Conservation (phyloP, 2,113 vertebrate genomes). For the Phoenicopterus ruber region DNA sequence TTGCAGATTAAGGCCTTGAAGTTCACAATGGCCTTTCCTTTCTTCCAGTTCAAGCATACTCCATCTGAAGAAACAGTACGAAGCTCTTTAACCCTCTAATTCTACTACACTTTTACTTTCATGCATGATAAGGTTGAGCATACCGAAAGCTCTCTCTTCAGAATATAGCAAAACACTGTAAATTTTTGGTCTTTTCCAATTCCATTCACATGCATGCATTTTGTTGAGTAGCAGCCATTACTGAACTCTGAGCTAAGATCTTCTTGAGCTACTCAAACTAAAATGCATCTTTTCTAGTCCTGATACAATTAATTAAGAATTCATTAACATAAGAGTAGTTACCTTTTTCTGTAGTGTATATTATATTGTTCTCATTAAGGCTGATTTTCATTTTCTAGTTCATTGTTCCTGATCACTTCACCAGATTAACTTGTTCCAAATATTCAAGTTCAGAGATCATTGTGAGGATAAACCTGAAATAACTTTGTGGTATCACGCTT, state of each 20-base stretch:
- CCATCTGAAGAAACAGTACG: not conserved
- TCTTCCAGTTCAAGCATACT: not conserved
- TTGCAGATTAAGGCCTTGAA: not conserved
- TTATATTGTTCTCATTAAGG: not conserved
- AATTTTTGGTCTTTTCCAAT: not conserved
- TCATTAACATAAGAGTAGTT: not conserved
- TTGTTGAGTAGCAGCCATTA: not conserved
- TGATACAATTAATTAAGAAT: not conserved
- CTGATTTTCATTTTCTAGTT: conserved; percentile 22
- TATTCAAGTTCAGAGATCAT: conserved; percentile 1
- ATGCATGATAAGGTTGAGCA: not conserved
- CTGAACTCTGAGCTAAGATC: not conserved
- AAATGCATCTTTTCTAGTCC: not conserved
- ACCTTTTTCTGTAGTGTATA: not conserved
- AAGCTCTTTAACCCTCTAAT: not conserved
- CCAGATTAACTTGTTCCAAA: conserved; percentile 9
- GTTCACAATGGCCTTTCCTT: not conserved
- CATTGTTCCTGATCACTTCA: conserved; percentile 3
- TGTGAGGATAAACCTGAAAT: conserved; percentile 3
- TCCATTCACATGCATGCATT: not conserved
- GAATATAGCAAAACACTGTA: not conserved
- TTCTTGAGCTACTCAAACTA: not conserved
- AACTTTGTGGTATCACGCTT: not conserved
- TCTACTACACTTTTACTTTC: not conserved
- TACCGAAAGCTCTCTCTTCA: not conserved